These are phyloP conservation scores for Koerneria pararmatus DNA, from an alignment of 2,888 invertebrate species.

Conservation along the genomic window DNA sequence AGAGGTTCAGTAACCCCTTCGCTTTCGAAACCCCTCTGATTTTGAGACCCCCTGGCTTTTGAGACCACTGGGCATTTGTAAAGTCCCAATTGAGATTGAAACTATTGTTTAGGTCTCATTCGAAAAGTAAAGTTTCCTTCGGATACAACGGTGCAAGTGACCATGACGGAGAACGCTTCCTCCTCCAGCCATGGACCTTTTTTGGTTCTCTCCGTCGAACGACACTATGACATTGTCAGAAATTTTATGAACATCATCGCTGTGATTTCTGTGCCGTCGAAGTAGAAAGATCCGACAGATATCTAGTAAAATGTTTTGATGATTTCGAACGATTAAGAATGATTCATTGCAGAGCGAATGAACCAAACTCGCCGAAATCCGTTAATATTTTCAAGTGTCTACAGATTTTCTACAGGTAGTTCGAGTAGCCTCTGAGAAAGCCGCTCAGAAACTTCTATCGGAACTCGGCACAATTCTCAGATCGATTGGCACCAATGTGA, in stretches of 20 bases:
- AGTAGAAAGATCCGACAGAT: no score
- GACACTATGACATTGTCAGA: constrained; percentile 80
- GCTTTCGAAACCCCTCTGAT: no score
- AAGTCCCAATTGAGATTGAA: no score
- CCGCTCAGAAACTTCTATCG: constrained; percentile 11
- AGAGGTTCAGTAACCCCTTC: no score
- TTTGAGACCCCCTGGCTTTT: no score
- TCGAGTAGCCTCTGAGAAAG: constrained; percentile 71
- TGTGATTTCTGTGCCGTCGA: no score
- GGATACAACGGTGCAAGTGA: constrained; percentile 64
- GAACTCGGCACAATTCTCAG: constrained; percentile 1
- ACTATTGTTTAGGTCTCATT: not conserved
- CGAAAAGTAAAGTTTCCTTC: constrained; percentile 7
- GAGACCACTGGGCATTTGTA: no score
- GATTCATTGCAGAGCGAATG: no score
- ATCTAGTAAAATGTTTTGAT: no score
- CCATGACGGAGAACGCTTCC: constrained; percentile 74
- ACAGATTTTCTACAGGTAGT: constrained; percentile 64
- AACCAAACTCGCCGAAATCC: no score
- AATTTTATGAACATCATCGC: no score
- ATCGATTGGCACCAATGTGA: constrained; percentile 5
- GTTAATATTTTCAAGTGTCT: not conserved
- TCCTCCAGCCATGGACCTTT: constrained; percentile 68
- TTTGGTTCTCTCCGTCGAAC: constrained; percentile 74
- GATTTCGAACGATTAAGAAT: no score